phyloP scores from a whole-genome alignment of 2,113 vertebrate species.

The Tetraodon nigroviridis region DNA sequence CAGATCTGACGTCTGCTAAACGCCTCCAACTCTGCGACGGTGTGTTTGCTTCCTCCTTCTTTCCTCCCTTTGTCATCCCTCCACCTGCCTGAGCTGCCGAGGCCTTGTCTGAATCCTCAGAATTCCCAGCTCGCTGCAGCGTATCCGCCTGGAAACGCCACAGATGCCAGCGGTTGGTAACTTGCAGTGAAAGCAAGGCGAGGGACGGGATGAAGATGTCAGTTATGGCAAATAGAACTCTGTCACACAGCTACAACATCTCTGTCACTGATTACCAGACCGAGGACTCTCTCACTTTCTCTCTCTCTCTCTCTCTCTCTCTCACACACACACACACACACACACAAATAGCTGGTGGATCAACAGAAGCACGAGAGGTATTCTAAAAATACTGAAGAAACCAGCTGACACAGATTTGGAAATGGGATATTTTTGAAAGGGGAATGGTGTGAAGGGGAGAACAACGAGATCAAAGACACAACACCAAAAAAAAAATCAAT shows the following conservation, averaged over 20 bases:
- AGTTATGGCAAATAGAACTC: constrained; percentile 75
- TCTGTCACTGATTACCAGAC: constrained; percentile 70
- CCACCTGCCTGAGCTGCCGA: constrained; percentile 65
- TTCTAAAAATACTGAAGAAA: constrained; percentile 16
- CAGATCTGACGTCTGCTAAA: constrained; percentile 61
- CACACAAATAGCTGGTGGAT: constrained; percentile 13
- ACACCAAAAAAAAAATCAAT: background rate
- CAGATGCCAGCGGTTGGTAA: constrained; percentile 71
- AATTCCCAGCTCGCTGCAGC: constrained; percentile 73
- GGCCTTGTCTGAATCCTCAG: constrained; percentile 71
- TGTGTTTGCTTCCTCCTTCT: constrained; percentile 12
- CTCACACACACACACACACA: background rate
- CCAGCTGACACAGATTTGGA: constrained; percentile 8
- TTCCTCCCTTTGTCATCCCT: constrained; percentile 44
- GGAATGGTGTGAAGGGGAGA: background rate
- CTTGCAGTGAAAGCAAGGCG: constrained; percentile 43
- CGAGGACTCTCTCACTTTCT: constrained; percentile 20
- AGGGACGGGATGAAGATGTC: constrained; percentile 75
- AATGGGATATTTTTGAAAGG: constrained; percentile 1
- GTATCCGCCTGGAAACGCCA: constrained; percentile 76
- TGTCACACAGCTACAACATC: constrained; percentile 69
- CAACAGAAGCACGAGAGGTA: constrained; percentile 22
- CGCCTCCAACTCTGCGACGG: constrained; percentile 23
- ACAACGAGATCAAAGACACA: background rate
- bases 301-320: no score